phyloP scores from a whole-genome alignment of 2,113 vertebrate species.

The Ahaetulla prasina region DNA sequence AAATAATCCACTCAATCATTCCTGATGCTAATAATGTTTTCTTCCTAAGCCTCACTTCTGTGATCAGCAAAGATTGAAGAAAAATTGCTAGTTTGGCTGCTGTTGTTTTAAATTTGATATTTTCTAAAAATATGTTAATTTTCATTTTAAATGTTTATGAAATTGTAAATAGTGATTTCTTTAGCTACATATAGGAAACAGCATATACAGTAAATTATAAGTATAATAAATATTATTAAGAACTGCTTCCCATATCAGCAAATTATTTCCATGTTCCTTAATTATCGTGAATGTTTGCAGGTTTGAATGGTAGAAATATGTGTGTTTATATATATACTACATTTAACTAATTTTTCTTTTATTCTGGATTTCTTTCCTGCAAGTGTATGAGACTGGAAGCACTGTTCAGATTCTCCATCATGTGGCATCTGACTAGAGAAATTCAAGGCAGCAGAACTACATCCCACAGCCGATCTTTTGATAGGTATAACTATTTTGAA shows the following conservation, averaged over 20 bases:
- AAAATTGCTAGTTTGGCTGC: background rate
- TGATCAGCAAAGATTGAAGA: background rate
- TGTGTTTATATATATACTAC: background rate
- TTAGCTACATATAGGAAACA: background rate
- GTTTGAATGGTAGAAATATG: background rate
- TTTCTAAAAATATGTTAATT: background rate
- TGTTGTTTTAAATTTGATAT: background rate
- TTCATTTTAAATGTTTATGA: background rate
- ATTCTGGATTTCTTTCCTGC: conserved; percentile 18
- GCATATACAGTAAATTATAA: background rate
- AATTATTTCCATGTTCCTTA: background rate
- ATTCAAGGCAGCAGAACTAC: conserved; percentile 84
- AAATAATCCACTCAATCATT: background rate
- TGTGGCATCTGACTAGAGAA: conserved; percentile 97
- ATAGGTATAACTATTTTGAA: conserved; percentile 75
- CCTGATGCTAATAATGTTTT: background rate
- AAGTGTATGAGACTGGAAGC: conserved; percentile 88
- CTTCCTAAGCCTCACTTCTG: background rate
- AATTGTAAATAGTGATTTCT: background rate
- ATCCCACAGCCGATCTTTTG: conserved; percentile 90
- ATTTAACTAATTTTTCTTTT: background rate
- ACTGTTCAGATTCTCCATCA: conserved; percentile 88
- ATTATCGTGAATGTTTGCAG: background rate
- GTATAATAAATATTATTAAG: background rate
- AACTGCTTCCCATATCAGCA: background rate